Conservation (phyloP, 92 coral and sea anemone genomes). For the Epizoanthus rinbou region DNA sequence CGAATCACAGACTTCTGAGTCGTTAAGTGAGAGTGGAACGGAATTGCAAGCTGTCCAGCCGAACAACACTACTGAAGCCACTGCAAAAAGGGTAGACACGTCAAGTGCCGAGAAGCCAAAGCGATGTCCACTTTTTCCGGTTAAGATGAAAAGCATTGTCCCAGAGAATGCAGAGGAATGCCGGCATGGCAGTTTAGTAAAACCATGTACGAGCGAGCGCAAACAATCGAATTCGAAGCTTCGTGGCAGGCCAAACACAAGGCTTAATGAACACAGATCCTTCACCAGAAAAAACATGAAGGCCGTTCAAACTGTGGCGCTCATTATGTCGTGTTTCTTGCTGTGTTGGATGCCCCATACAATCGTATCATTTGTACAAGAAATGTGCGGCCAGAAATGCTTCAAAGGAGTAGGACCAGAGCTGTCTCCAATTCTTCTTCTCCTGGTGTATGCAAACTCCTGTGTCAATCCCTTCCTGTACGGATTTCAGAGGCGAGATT, state of each 20-base stretch:
- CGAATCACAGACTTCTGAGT: neutral
- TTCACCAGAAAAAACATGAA: conserved; percentile 30
- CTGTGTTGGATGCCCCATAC: conserved; percentile 39
- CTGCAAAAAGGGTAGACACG: neutral
- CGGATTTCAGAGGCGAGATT: conserved; percentile 40
- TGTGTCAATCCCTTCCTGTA: conserved; percentile 32
- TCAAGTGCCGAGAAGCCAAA: neutral
- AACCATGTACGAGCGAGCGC: neutral
- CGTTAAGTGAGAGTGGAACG: conserved; percentile 20
- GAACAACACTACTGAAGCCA: neutral
- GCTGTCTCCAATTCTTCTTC: neutral
- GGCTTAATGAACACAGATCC: conserved; percentile 5
- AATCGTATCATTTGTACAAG: neutral
- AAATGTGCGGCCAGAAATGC: neutral
- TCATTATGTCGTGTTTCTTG: conserved; percentile 25
- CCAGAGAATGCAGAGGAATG: conserved; percentile 22
- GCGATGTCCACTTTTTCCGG: conserved; percentile 11
- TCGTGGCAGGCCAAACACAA: conserved; percentile 11
- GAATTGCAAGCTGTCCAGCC: neutral
- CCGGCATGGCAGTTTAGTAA: conserved; percentile 2
- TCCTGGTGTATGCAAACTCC: conserved; percentile 1
- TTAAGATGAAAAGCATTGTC: conserved; percentile 15
- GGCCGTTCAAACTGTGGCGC: conserved; percentile 34
- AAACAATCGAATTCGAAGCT: neutral
- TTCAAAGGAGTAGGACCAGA: neutral